Percentiles rank a stretch among this genome's conserved stretches.
These are phyloP conservation scores for Oopsacas minuta DNA, from an alignment of 37 sponge, comb jelly and placozoan species.

Conservation along the genomic window DNA sequence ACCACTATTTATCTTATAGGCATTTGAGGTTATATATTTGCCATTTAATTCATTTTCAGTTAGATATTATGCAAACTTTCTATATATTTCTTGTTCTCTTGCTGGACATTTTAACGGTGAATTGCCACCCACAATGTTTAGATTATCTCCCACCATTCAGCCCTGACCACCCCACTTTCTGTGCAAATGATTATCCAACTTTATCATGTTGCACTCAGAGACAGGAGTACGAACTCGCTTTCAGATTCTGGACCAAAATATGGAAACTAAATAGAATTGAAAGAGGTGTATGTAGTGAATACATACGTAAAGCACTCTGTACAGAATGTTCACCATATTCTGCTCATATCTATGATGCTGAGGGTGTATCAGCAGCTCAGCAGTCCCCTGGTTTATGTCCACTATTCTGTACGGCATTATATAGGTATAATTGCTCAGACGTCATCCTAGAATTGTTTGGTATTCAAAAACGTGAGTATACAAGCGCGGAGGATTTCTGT, in stretches of 20 bases:
- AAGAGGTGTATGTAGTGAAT: conserved; percentile 26
- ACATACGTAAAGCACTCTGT: conserved; percentile 36
- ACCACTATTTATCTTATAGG: neutral
- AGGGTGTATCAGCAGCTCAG: neutral
- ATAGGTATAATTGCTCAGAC: conserved; percentile 23
- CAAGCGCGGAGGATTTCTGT: conserved; percentile 34
- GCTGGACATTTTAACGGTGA: neutral
- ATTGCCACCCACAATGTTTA: conserved; percentile 54
- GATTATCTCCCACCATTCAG: conserved; percentile 49
- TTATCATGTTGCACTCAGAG: conserved; percentile 34
- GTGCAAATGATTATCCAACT: conserved; percentile 36
- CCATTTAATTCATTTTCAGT: neutral
- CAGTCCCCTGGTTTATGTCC: conserved; percentile 40
- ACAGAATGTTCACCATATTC: conserved; percentile 51
- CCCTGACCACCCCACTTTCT: neutral
- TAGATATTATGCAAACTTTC: neutral
- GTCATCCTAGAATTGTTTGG: conserved; percentile 29
- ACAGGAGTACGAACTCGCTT: conserved; percentile 10
- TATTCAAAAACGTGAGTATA: neutral
- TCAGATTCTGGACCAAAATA: neutral
- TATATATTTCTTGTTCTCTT: neutral
- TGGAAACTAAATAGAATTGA: neutral
- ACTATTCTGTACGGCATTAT: conserved; percentile 33
- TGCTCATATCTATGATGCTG: conserved; percentile 48
- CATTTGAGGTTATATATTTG: neutral